Conservation (phyloP, 2,797 vertebrate genomes). For the Discoglossus pictus region DNA sequence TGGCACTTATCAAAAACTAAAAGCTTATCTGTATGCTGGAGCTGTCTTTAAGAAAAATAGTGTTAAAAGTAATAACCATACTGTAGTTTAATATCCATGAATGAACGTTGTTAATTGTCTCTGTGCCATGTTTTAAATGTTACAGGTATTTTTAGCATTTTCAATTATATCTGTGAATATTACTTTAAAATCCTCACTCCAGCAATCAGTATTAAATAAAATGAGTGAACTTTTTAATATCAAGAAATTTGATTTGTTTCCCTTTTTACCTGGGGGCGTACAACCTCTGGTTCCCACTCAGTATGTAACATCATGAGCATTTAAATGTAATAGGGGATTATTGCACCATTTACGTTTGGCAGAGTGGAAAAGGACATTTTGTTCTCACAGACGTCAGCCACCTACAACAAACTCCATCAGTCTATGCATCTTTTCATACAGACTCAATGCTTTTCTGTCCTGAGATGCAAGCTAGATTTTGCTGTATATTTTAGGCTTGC, state of each 20-base stretch:
- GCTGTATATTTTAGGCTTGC: too few species aligned
- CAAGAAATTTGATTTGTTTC: constrained; percentile 4
- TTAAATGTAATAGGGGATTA: constrained; percentile 46
- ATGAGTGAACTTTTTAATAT: constrained; percentile 22
- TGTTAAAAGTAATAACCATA: too few species aligned
- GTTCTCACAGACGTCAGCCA: constrained; percentile 32
- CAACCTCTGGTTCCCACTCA: not conserved
- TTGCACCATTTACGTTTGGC: constrained; percentile 35
- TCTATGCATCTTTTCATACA: constrained; percentile 15
- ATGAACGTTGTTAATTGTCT: not conserved
- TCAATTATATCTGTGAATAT: too few species aligned
- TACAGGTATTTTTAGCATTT: too few species aligned
- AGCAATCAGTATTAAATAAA: constrained; percentile 14
- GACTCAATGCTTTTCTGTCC: not conserved
- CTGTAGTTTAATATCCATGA: too few species aligned
- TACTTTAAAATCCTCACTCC: not conserved
- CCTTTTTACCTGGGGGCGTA: constrained; percentile 10
- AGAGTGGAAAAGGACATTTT: constrained; percentile 32
- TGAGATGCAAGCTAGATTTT: too few species aligned
- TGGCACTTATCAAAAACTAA: too few species aligned
- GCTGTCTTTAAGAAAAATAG: too few species aligned
- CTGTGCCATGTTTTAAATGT: not conserved
- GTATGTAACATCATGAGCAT: constrained; percentile 18
- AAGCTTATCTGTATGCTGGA: too few species aligned
- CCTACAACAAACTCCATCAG: constrained; percentile 11